Conservation (phyloP, 2,113 vertebrate genomes). For the Sapayoa aenigma region DNA sequence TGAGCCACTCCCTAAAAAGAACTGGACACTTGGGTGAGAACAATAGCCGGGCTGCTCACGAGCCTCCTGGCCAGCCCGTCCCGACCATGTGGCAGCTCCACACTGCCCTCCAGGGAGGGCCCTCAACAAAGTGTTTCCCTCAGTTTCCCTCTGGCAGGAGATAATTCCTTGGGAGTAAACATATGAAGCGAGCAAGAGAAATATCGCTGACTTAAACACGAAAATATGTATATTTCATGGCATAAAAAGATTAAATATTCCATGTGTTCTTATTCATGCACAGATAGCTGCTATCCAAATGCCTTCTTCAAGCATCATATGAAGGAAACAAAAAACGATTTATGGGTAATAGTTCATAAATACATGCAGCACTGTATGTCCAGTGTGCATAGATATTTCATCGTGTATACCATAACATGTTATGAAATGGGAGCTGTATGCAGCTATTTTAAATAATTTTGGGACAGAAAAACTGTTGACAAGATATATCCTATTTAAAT, state of each 20-base stretch:
- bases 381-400: neutral
- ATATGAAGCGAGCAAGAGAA: neutral
- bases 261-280: neutral
- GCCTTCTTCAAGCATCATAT: neutral
- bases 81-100: neutral
- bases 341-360: conserved; percentile 30
- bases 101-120: conserved; percentile 51
- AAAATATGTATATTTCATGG: neutral
- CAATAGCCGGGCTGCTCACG: conserved; percentile 10
- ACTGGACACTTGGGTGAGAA: conserved; percentile 4
- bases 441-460: conserved; percentile 21
- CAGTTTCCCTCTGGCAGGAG: neutral
- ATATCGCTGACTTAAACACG: neutral
- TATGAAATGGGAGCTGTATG: neutral
- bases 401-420: neutral
- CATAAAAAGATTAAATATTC: conserved; percentile 20
- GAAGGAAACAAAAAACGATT: conserved; percentile 39
- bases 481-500: conserved; percentile 29
- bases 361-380: neutral
- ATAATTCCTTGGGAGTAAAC: neutral
- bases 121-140: neutral
- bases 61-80: neutral
- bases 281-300: neutral
- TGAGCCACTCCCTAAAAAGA: conserved; percentile 13
- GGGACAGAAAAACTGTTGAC: conserved; percentile 22